Conservation (phyloP, 1,140 invertebrate genomes). For the Maniola jurtina region DNA sequence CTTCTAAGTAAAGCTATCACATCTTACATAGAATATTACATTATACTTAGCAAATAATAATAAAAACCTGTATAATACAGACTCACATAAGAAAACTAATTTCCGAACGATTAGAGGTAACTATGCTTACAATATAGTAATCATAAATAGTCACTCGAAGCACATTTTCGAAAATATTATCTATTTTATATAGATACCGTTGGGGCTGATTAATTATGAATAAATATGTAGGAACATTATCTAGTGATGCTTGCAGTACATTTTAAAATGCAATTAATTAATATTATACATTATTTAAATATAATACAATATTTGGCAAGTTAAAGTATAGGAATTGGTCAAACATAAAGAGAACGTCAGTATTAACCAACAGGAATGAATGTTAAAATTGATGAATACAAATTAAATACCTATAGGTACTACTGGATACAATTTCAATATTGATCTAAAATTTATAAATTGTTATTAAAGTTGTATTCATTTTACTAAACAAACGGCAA, state of each 20-base stretch:
- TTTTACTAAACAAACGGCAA: slow-evolving; percentile 18
- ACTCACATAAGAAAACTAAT: slow-evolving; percentile 58
- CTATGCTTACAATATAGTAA: slow-evolving; percentile 43
- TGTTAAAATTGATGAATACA: slow-evolving; percentile 29
- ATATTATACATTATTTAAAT: slow-evolving; percentile 18
- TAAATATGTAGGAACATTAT: slow-evolving; percentile 67
- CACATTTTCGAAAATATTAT: slow-evolving; percentile 33
- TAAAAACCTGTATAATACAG: slow-evolving; percentile 60
- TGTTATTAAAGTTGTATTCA: not conserved
- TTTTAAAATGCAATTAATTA: slow-evolving; percentile 46
- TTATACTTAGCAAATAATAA: slow-evolving; percentile 65
- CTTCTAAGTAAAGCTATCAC: slow-evolving; percentile 76
- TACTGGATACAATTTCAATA: slow-evolving; percentile 16
- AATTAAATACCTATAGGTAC: not conserved
- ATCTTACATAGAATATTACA: slow-evolving; percentile 65
- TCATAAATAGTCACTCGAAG: slow-evolving; percentile 65
- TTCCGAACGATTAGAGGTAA: slow-evolving; percentile 32
- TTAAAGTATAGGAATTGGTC: slow-evolving; percentile 44
- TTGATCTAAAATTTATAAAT: not conserved
- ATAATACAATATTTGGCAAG: slow-evolving; percentile 64
- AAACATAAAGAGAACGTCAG: slow-evolving; percentile 19
- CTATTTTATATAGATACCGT: slow-evolving; percentile 29
- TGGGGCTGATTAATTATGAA: slow-evolving; percentile 44
- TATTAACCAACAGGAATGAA: slow-evolving; percentile 48
- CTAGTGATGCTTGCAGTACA: slow-evolving; percentile 50